These are phyloP conservation scores for Drosophila subpulchrella DNA, from an alignment of 1,140 invertebrate genomes.

Conservation along the genomic window DNA sequence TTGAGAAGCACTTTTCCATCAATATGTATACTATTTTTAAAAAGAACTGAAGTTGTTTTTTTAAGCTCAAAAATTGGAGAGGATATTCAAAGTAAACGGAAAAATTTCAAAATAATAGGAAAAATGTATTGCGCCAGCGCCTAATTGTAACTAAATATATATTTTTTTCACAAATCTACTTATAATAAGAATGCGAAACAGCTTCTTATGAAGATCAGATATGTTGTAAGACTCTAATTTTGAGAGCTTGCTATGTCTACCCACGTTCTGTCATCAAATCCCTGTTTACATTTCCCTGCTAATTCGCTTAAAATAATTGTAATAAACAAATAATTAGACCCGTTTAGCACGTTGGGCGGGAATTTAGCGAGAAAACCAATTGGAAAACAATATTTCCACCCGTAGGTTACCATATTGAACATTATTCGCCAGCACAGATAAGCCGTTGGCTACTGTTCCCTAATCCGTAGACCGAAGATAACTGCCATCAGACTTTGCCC, in stretches of 20 bases:
- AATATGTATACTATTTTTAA: not conserved
- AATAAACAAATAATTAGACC: conserved; percentile 37
- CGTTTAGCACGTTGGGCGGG: conserved; percentile 27
- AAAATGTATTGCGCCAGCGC: no score
- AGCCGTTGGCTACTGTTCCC: conserved; percentile 4
- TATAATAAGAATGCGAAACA: no score
- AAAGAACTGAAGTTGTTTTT: not conserved
- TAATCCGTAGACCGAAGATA: conserved; percentile 33
- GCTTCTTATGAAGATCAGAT: not conserved
- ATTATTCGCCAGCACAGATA: conserved; percentile 8
- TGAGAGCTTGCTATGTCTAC: not conserved
- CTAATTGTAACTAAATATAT: no score
- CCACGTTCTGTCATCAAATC: conserved; percentile 23
- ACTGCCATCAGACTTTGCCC: conserved; percentile 34
- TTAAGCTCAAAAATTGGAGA: no score
- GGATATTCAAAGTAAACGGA: no score
- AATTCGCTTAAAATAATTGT: conserved; percentile 27
- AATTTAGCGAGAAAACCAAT: conserved; percentile 27
- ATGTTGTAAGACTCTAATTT: not conserved
- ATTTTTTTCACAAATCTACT: no score
- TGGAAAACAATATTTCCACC: conserved; percentile 6
- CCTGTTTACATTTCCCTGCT: conserved; percentile 1
- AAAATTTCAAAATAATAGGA: no score
- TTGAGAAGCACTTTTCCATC: not conserved
- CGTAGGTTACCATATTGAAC: conserved; percentile 17